These are phyloP conservation scores for Ganaspis sp. DNA, from an alignment of 1,140 invertebrate genomes.

Conservation along the genomic window DNA sequence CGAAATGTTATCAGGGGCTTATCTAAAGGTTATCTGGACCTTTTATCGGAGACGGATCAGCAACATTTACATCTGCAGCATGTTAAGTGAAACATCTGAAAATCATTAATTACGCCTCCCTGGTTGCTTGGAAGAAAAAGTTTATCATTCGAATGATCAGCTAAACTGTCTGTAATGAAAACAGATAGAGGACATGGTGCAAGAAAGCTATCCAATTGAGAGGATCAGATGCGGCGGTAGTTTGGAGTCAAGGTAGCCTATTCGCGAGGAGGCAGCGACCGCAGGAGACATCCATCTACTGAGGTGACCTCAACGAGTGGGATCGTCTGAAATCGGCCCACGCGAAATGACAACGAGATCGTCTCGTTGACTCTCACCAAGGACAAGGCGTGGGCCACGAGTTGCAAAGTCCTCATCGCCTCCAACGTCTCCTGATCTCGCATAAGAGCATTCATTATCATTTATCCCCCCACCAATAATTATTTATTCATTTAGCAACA, in stretches of 20 bases:
- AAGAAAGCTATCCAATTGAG: slow-evolving; percentile 18
- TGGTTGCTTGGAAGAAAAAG: not conserved
- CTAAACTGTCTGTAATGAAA: slow-evolving; percentile 20
- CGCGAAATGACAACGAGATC: slow-evolving; percentile 4
- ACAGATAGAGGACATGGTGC: slow-evolving; percentile 17
- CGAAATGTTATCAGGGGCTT: too few species aligned
- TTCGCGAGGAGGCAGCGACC: slow-evolving; percentile 2
- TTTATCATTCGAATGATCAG: slow-evolving; percentile 22
- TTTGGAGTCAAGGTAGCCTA: slow-evolving; percentile 15
- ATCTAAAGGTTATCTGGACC: not conserved
- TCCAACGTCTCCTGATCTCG: not conserved
- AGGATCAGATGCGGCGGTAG: not conserved
- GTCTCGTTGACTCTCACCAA: slow-evolving; percentile 23
- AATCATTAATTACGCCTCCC: slow-evolving; percentile 30
- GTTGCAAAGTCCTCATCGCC: not conserved
- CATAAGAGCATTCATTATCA: not conserved
- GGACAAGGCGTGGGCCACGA: slow-evolving; percentile 14
- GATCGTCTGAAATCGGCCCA: slow-evolving; percentile 23
- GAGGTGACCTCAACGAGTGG: slow-evolving; percentile 23
- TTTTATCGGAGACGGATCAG: not conserved
- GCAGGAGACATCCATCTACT: slow-evolving; percentile 3
- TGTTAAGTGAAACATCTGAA: slow-evolving; percentile 28
- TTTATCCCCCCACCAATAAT: too few species aligned
- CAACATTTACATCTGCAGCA: not conserved
- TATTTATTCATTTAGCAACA: not conserved